Conservation (phyloP, 2,888 invertebrate species). For the Oligia latruncula region DNA sequence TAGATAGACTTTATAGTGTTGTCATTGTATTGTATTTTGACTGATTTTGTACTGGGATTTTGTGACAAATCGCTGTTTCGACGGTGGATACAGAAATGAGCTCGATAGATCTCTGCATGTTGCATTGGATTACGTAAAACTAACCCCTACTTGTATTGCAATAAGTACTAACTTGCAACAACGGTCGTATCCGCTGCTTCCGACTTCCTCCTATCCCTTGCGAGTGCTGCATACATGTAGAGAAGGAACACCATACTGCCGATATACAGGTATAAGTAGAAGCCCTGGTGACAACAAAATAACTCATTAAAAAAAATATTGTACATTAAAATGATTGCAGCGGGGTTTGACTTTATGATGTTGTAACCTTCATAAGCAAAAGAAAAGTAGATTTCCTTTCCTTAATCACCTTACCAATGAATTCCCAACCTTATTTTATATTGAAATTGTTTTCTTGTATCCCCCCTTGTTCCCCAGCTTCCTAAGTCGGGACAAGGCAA, state of each 20-base stretch:
- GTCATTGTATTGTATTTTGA: neutral
- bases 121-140: neutral
- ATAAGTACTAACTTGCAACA: conserved; percentile 86
- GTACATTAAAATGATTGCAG: too few relatives aligned
- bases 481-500: too few relatives aligned
- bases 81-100: neutral
- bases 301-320: neutral
- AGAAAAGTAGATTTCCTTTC: too few relatives aligned
- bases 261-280: conserved; percentile 96
- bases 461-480: too few relatives aligned
- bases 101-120: too few relatives aligned
- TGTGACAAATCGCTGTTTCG: neutral
- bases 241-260: conserved; percentile 96
- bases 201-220: conserved; percentile 91
- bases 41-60: neutral
- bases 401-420: too few relatives aligned
- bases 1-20: too few relatives aligned
- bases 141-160: neutral
- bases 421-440: too few relatives aligned
- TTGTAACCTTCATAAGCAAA: too few relatives aligned
- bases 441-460: too few relatives aligned
- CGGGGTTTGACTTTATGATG: too few relatives aligned
- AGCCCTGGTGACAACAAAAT: conserved; percentile 90
- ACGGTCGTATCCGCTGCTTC: conserved; percentile 82
- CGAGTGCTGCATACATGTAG: conserved; percentile 95